phyloP scores from a whole-genome alignment of 2,888 invertebrate genomes.

The Philereme vetulata region DNA sequence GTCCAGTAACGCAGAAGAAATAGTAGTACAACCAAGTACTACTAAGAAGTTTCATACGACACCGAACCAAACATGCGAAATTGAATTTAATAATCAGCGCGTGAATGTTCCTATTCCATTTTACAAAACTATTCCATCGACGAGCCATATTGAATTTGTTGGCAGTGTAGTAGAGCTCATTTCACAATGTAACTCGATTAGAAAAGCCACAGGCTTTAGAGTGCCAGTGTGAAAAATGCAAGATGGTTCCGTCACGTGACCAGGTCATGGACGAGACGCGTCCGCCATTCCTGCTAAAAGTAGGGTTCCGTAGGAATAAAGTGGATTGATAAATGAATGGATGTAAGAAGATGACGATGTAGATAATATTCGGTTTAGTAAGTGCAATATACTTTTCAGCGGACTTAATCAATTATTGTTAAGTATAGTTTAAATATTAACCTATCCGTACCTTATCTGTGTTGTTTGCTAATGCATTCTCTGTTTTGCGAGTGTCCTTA shows the following conservation, averaged over 20 bases:
- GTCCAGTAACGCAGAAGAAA: neutral
- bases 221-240: constrained; percentile 22
- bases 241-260: constrained; percentile 69
- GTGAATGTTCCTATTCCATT: neutral
- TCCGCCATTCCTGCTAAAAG: constrained; percentile 48
- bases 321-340: no score
- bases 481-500: no score
- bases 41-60: neutral
- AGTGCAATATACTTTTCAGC: no score
- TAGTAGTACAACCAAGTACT: neutral
- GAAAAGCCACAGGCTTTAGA: neutral
- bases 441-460: no score
- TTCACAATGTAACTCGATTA: neutral
- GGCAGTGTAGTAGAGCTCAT: neutral
- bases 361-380: no score
- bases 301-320: constrained; percentile 19
- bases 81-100: neutral
- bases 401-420: no score
- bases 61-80: neutral
- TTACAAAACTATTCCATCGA: neutral
- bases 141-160: neutral
- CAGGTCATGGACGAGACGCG: constrained; percentile 58
- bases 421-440: no score
- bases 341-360: no score
- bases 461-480: no score